A percentile compares a stretch with the other conserved stretches of the same genome.
Evolutionary conservation across 2,888 invertebrate species (phyloP).

Genomic region (Merodon equestris): DNA sequence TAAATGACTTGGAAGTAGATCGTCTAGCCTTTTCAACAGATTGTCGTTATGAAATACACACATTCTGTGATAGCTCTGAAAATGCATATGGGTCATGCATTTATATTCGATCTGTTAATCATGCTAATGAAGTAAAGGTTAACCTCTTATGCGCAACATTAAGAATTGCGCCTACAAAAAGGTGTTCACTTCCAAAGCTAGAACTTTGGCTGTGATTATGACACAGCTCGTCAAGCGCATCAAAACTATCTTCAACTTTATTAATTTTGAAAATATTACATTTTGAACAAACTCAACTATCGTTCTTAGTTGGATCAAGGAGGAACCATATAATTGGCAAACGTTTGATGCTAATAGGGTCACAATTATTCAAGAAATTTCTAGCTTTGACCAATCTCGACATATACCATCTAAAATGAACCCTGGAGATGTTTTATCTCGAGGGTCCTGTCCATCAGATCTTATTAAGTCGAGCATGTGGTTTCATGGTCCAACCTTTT

Average conservation of each 20-base stretch:
- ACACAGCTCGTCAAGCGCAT: too few species aligned
- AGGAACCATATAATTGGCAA: slow-evolving; percentile 42
- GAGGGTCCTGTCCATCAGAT: too few species aligned
- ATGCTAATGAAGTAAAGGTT: slow-evolving; percentile 1
- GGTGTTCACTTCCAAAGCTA: slow-evolving; percentile 19
- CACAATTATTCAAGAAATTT: slow-evolving; percentile 39
- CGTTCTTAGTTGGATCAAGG: too few species aligned
- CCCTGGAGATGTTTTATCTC: too few species aligned
- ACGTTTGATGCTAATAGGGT: slow-evolving; percentile 41
- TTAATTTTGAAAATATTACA: too few species aligned
- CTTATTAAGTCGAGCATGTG: too few species aligned
- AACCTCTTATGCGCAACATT: slow-evolving; percentile 32
- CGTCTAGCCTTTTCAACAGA: slow-evolving; percentile 23
- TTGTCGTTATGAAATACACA: slow-evolving; percentile 31
- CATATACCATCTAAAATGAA: too few species aligned
- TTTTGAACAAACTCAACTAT: too few species aligned
- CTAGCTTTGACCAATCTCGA: slow-evolving; percentile 30
- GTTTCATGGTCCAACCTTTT: too few species aligned
- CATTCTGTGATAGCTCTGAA: slow-evolving; percentile 45
- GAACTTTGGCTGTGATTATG: slow-evolving; percentile 43
- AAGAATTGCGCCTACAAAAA: slow-evolving; percentile 27
- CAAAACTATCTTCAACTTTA: too few species aligned
- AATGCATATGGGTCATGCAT: slow-evolving; percentile 34
- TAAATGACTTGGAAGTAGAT: slow-evolving; percentile 36
- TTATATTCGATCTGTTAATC: slow-evolving; percentile 21